Percentiles rank a stretch among this genome's conserved stretches.
phyloP scores from a whole-genome alignment of 37 sponge, comb jelly and placozoan species.

The Beroe forskalii region DNA sequence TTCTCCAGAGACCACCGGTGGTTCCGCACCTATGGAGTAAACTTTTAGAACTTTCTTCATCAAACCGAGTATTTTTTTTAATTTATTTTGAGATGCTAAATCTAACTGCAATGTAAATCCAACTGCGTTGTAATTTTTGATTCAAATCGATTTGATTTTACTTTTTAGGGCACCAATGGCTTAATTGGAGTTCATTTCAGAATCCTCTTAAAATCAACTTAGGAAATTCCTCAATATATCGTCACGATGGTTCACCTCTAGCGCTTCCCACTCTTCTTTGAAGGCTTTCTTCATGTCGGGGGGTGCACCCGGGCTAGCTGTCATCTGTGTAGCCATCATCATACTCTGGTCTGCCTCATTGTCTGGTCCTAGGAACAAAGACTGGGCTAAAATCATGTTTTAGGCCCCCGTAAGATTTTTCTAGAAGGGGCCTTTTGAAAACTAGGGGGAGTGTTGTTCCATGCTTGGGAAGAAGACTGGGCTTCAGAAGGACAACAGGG shows the following conservation, averaged over 20 bases:
- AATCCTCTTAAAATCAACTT: too few species aligned
- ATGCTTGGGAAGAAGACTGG: background rate
- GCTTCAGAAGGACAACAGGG: too few species aligned
- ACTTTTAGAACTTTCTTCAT: too few species aligned
- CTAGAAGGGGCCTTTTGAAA: too few species aligned
- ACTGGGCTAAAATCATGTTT: too few species aligned
- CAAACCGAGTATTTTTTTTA: too few species aligned
- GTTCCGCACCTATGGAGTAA: slow-evolving; percentile 8
- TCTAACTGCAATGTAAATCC: background rate
- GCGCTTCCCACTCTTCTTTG: slow-evolving; percentile 62
- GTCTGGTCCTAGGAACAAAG: slow-evolving; percentile 19
- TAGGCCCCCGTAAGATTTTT: too few species aligned
- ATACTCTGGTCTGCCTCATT: slow-evolving; percentile 57
- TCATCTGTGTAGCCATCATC: slow-evolving; percentile 58
- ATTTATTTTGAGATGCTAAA: too few species aligned
- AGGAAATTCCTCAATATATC: too few species aligned
- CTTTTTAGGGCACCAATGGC: too few species aligned
- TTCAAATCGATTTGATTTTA: background rate
- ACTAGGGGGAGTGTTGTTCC: background rate
- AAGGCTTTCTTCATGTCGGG: slow-evolving; percentile 64
- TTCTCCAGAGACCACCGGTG: slow-evolving; percentile 51
- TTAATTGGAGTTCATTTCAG: too few species aligned
- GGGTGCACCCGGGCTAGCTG: slow-evolving; percentile 44
- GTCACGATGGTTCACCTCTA: too few species aligned
- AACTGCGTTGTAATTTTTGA: background rate